These are phyloP conservation scores for Crypturellus undulatus DNA, from an alignment of 2,113 vertebrate species.

Conservation along the genomic window DNA sequence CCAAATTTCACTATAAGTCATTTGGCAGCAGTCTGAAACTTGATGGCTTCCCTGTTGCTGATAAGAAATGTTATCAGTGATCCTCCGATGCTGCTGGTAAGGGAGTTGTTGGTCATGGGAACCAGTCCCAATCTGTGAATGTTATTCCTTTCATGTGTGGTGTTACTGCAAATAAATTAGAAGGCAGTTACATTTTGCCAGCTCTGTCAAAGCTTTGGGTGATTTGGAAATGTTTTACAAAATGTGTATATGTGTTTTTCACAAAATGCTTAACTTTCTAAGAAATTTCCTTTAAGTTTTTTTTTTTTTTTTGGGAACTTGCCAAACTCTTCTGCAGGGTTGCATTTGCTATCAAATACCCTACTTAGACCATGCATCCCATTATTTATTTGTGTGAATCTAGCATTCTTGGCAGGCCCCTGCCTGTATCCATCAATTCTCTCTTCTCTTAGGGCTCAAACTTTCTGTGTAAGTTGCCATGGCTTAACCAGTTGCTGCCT, in stretches of 20 bases:
- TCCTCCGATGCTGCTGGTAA: neutral
- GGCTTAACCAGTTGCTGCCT: slow-evolving; percentile 17
- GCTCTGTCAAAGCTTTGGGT: neutral
- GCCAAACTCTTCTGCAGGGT: neutral
- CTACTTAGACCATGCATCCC: neutral
- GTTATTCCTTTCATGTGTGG: neutral
- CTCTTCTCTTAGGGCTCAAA: neutral
- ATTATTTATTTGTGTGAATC: neutral
- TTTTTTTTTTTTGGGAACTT: neutral
- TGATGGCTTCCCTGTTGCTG: neutral
- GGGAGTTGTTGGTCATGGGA: neutral
- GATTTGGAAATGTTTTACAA: neutral
- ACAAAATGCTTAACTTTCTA: neutral
- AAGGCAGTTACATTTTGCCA: neutral
- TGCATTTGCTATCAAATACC: neutral
- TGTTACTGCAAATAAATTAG: neutral
- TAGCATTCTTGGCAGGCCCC: neutral
- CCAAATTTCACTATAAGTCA: neutral
- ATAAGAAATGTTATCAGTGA: neutral
- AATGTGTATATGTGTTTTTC: neutral
- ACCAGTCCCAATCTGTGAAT: neutral
- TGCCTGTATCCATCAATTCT: neutral
- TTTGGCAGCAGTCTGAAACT: neutral
- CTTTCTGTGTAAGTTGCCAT: neutral
- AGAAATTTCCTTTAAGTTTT: neutral